phyloP scores from a whole-genome alignment of 2,888 invertebrate species.

The Chirona hameri region DNA sequence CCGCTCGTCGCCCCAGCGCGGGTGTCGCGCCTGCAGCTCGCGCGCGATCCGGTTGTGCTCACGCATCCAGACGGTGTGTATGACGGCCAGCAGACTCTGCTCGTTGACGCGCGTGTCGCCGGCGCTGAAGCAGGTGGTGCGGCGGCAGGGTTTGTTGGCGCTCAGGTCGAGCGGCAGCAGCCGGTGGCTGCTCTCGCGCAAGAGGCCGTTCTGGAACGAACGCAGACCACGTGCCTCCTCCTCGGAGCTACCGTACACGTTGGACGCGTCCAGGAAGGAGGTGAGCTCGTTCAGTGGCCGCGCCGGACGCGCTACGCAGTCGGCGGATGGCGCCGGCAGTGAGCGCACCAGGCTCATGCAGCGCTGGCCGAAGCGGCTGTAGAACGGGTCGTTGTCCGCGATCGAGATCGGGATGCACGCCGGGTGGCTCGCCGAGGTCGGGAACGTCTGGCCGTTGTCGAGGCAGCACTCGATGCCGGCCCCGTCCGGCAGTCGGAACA shows the following conservation, averaged over 20 bases:
- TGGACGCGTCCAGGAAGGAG: conserved; percentile 70
- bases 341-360: conserved; percentile 73
- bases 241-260: conserved; percentile 72
- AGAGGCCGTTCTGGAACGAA: conserved; percentile 59
- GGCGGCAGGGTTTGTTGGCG: neutral
- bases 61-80: conserved; percentile 63
- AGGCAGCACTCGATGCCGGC: conserved; percentile 37
- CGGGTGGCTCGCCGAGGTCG: conserved; percentile 31
- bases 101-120: conserved; percentile 55
- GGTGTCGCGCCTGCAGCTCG: conserved; percentile 48
- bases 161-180: conserved; percentile 33
- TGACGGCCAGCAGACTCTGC: conserved; percentile 62
- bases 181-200: conserved; percentile 32
- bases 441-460: conserved; percentile 8
- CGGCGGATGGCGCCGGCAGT: conserved; percentile 61
- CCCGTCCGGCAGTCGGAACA: conserved; percentile 37
- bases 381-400: conserved; percentile 38
- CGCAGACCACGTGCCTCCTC: conserved; percentile 63
- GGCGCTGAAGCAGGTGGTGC: conserved; percentile 1
- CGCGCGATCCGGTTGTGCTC: conserved; percentile 53
- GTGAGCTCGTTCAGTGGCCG: conserved; percentile 67
- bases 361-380: conserved; percentile 43
- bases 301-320: conserved; percentile 59
- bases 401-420: conserved; percentile 38
- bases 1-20: conserved; percentile 53